Conservation (phyloP, 2,797 vertebrate genomes). For the Thunnus albacares region DNA sequence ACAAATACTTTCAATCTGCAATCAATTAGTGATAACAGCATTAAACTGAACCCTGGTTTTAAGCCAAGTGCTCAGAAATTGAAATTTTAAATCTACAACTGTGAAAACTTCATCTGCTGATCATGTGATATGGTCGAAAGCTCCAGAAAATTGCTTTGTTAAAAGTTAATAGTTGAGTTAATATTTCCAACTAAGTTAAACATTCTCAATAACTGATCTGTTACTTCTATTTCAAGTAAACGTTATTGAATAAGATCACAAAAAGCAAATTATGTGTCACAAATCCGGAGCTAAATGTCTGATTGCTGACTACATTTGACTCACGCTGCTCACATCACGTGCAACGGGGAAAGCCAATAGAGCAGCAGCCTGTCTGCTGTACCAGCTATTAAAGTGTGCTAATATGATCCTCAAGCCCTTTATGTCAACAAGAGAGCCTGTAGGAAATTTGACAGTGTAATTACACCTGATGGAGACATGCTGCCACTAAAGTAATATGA, state of each 20-base stretch:
- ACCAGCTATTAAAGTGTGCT: constrained; percentile 50
- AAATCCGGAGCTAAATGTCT: constrained; percentile 17
- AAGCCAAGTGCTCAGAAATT: too few species aligned
- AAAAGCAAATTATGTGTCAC: constrained; percentile 5
- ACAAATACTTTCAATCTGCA: neutral
- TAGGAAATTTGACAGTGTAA: constrained; percentile 59
- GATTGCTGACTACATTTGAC: constrained; percentile 48
- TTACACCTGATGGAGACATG: constrained; percentile 69
- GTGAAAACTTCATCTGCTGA: too few species aligned
- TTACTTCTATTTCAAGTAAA: neutral
- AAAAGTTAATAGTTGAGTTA: neutral
- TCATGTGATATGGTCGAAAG: too few species aligned
- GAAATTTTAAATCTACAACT: too few species aligned
- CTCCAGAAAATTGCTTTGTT: neutral
- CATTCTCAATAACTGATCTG: neutral
- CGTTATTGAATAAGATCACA: neutral
- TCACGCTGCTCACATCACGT: constrained; percentile 41
- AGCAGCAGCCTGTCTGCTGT: constrained; percentile 44
- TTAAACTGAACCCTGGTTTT: too few species aligned
- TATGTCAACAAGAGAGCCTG: constrained; percentile 49
- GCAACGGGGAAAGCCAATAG: constrained; percentile 12
- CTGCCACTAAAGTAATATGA: constrained; percentile 65
- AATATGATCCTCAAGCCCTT: constrained; percentile 61
- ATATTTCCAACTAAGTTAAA: neutral
- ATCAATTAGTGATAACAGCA: neutral